phyloP scores from a whole-genome alignment of 2,888 invertebrate species.

The Xiphydria camelus region DNA sequence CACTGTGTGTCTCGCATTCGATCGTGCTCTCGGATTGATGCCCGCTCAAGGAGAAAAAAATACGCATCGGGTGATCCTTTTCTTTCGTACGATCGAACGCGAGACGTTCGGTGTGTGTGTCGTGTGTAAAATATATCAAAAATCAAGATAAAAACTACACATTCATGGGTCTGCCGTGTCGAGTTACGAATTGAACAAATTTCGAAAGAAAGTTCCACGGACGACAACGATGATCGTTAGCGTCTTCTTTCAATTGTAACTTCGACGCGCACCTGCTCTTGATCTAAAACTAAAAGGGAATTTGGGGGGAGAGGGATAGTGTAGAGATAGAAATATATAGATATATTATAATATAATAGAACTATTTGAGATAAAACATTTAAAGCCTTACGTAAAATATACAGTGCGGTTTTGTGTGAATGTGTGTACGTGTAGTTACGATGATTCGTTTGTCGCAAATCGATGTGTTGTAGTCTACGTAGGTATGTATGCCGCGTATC shows the following conservation, averaged over 20 bases:
- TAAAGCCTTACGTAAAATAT: slow-evolving; percentile 56
- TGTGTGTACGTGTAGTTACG: slow-evolving; percentile 6
- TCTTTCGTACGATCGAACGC: neutral
- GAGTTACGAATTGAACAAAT: no score
- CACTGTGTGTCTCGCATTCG: neutral
- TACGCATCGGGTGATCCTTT: neutral
- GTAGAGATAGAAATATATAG: slow-evolving; percentile 55
- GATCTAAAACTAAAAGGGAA: neutral
- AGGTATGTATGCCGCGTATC: no score
- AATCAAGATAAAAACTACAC: slow-evolving; percentile 8
- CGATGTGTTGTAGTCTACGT: no score
- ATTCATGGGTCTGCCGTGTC: no score
- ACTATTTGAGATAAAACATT: slow-evolving; percentile 55
- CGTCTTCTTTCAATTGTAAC: no score
- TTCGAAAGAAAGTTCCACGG: no score
- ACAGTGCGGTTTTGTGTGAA: slow-evolving; percentile 35
- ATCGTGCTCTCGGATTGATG: neutral
- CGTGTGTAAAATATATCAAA: neutral
- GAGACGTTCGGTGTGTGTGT: neutral
- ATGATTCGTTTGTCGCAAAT: no score
- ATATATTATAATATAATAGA: slow-evolving; percentile 52
- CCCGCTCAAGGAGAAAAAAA: neutral
- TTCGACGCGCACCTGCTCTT: no score
- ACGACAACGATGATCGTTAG: no score
- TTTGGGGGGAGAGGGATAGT: slow-evolving; percentile 38